phyloP scores from a whole-genome alignment of 2,888 invertebrate species.

The Pachymerium ferrugineum region DNA sequence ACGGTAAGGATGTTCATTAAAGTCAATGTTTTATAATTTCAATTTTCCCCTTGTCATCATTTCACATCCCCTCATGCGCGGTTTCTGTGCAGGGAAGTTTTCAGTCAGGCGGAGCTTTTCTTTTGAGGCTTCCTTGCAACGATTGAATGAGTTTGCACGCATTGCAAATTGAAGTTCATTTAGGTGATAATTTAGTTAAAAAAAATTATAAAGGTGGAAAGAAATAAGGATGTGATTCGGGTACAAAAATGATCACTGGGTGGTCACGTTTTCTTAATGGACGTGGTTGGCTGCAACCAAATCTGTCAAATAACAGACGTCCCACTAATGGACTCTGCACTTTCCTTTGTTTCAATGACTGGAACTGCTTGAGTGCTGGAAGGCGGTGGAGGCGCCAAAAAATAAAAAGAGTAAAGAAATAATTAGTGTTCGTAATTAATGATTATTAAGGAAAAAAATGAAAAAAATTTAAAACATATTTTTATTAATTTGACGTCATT shows the following conservation, averaged over 20 bases:
- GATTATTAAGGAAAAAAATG: neutral
- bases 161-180: no score
- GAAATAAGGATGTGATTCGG: no score
- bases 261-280: neutral
- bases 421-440: neutral
- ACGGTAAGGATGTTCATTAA: neutral
- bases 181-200: no score
- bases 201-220: no score
- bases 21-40: neutral
- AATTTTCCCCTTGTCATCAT: neutral
- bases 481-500: neutral
- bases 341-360: neutral
- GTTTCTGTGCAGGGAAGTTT: neutral
- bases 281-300: neutral
- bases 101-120: neutral
- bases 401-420: neutral
- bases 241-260: no score
- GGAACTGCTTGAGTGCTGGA: neutral
- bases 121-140: neutral
- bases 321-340: neutral
- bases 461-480: neutral
- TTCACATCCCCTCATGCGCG: neutral
- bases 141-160: no score
- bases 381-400: neutral
- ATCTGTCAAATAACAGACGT: neutral